Evolutionary conservation across 2,888 invertebrate species (phyloP).

Genomic region (Hylaea fasciaria): DNA sequence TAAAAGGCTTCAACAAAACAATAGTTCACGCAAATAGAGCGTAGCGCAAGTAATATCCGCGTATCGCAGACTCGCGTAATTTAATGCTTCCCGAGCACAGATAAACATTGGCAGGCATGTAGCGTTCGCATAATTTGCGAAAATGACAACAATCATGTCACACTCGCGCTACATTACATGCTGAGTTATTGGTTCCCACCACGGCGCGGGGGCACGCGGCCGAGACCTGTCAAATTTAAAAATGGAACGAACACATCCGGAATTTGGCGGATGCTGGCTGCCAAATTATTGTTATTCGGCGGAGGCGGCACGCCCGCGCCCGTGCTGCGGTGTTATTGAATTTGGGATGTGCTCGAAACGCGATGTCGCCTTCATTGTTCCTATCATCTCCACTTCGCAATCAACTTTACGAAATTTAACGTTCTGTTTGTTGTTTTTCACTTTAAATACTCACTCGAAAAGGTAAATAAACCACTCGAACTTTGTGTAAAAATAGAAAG

Average conservation of each 20-base stretch:
- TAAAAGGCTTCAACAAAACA: conserved; percentile 24
- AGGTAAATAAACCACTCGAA: conserved; percentile 12
- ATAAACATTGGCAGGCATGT: conserved; percentile 78
- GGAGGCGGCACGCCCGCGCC: conserved; percentile 59
- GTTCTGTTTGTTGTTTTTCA: conserved; percentile 44
- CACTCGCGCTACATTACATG: conserved; percentile 77
- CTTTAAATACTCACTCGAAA: conserved; percentile 17
- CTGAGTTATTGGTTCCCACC: conserved; percentile 69
- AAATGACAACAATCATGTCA: conserved; percentile 80
- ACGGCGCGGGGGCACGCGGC: conserved; percentile 47
- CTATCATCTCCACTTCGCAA: conserved; percentile 38
- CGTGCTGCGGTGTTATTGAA: conserved; percentile 77
- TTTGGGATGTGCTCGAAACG: conserved; percentile 65
- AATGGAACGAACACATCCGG: conserved; percentile 80
- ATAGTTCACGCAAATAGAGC: conserved; percentile 40
- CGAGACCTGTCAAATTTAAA: conserved; percentile 83
- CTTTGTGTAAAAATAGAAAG: conserved; percentile 32
- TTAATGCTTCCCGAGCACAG: conserved; percentile 75
- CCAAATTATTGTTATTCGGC: conserved; percentile 83
- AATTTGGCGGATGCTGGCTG: conserved; percentile 77
- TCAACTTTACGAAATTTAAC: conserved; percentile 44
- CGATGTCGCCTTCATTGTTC: conserved; percentile 65
- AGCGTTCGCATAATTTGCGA: conserved; percentile 78
- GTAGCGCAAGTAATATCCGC: conserved; percentile 66
- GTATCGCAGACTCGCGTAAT: conserved; percentile 64